These are phyloP conservation scores for Cyanoliseus patagonus DNA, from an alignment of 2,113 vertebrate species.

Conservation along the genomic window DNA sequence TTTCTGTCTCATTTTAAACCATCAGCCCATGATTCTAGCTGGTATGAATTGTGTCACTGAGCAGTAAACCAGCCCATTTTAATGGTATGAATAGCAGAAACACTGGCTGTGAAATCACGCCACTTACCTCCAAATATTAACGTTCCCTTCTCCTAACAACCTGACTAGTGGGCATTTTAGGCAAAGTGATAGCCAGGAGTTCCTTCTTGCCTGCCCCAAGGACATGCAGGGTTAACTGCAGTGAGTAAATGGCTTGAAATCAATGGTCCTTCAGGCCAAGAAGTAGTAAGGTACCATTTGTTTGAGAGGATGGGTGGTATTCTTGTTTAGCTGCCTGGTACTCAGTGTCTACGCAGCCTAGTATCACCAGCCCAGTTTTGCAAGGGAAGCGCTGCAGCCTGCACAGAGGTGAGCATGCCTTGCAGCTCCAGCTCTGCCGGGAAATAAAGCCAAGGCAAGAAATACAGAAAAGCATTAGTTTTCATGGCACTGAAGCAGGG, in stretches of 20 bases:
- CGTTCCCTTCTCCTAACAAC: neutral
- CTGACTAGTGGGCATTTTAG: neutral
- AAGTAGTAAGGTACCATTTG: neutral
- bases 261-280: neutral
- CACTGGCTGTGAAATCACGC: neutral
- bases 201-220: neutral
- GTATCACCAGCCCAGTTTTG: neutral
- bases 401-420: neutral
- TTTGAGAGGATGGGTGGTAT: neutral
- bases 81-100: neutral
- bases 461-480: neutral
- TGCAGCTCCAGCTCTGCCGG: neutral
- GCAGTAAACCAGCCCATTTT: neutral
- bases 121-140: neutral
- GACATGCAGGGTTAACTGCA: neutral
- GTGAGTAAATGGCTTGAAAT: neutral
- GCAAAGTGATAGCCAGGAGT: neutral
- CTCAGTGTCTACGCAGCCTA: rapidly evolving
- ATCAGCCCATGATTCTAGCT: neutral
- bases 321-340: neutral
- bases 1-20: neutral
- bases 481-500: neutral
- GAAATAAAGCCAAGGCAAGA: neutral
- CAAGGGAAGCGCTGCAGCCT: neutral
- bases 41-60: neutral